phyloP scores from a whole-genome alignment of 1,140 invertebrate genomes.

The Drosophila repleta region DNA sequence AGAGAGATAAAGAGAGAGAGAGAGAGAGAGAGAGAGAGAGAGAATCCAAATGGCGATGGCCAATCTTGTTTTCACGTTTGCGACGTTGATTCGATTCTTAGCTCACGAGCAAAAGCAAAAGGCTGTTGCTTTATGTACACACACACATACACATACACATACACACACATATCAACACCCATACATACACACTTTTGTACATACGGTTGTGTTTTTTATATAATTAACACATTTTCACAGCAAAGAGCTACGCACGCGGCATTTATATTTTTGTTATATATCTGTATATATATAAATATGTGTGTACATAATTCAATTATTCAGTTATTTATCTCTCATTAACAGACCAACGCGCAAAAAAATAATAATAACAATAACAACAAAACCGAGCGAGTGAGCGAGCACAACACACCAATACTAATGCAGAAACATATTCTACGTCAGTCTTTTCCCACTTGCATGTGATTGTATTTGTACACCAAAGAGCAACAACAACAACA shows the following conservation, averaged over 20 bases:
- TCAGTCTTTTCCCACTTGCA: constrained; percentile 58
- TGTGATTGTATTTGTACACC: constrained; percentile 53
- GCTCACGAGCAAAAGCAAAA: constrained; percentile 44
- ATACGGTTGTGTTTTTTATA: constrained; percentile 57
- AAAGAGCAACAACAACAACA: constrained; percentile 62
- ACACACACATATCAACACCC: constrained; percentile 1
- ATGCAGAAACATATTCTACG: constrained; percentile 75
- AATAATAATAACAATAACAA: constrained; percentile 65
- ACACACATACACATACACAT: constrained; percentile 1
- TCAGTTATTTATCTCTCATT: constrained; percentile 81
- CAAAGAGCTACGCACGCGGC: constrained; percentile 34
- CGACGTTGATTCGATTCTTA: constrained; percentile 66
- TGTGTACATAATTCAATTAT: constrained; percentile 74
- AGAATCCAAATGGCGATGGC: constrained; percentile 39
- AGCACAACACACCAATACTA: constrained; percentile 65
- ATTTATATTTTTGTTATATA: constrained; percentile 46
- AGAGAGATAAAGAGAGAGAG: too few species aligned
- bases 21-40: not conserved
- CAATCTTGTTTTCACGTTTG: constrained; percentile 53
- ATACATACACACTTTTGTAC: constrained; percentile 13
- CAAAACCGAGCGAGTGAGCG: constrained; percentile 21
- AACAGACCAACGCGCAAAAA: constrained; percentile 53
- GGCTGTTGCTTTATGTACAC: constrained; percentile 42
- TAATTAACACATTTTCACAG: constrained; percentile 73
- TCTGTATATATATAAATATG: constrained; percentile 52